phyloP scores from a whole-genome alignment of 2,888 invertebrate species.

The Thera britannica region DNA sequence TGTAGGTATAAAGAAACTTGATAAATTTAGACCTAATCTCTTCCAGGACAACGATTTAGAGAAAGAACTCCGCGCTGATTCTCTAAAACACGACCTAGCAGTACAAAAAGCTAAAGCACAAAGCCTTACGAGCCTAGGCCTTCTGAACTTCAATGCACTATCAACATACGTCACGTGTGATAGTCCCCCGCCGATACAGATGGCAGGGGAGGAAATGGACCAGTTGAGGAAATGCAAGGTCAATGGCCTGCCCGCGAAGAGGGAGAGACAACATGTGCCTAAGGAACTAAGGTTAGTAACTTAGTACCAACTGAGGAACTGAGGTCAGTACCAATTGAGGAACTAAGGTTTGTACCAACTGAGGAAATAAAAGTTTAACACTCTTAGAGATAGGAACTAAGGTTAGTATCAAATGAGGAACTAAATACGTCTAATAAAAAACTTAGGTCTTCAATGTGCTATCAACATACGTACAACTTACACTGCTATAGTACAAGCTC shows the following conservation, averaged over 20 bases:
- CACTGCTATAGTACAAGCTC: no score
- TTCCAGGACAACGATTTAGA: conserved; percentile 75
- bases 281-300: conserved; percentile 79
- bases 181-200: conserved; percentile 92
- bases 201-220: conserved; percentile 90
- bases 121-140: conserved; percentile 66
- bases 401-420: no score
- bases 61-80: conserved; percentile 74
- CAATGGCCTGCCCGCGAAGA: conserved; percentile 89
- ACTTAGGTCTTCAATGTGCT: no score
- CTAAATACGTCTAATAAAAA: no score
- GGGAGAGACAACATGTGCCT: conserved; percentile 89
- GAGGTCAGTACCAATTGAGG: no score
- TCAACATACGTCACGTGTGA: conserved; percentile 90
- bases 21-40: background rate
- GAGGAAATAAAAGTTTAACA: no score
- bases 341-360: no score
- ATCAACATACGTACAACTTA: no score
- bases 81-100: conserved; percentile 62
- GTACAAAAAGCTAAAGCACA: conserved; percentile 69
- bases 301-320: no score
- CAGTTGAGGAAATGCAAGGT: conserved; percentile 89
- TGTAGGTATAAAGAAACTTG: no score
- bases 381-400: no score
- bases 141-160: conserved; percentile 80